These are phyloP conservation scores for Pogonocichla stellata DNA, from an alignment of 2,113 vertebrate genomes.

Conservation along the genomic window DNA sequence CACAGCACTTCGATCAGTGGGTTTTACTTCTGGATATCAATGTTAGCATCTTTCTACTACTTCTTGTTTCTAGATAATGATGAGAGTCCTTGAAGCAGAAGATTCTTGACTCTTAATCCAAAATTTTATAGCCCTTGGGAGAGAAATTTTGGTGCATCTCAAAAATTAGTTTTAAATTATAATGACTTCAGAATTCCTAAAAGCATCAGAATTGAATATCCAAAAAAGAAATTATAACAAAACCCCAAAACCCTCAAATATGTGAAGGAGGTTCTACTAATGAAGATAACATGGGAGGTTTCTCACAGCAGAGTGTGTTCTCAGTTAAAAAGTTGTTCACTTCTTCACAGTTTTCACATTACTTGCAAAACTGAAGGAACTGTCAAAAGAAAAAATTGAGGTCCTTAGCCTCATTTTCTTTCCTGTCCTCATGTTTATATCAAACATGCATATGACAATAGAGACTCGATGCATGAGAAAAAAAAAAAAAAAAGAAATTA, in stretches of 20 bases:
- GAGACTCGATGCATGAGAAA: neutral
- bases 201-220: neutral
- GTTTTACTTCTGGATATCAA: neutral
- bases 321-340: neutral
- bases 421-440: neutral
- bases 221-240: neutral
- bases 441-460: neutral
- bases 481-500: neutral
- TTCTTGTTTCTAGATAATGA: neutral
- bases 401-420: neutral
- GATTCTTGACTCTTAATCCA: neutral
- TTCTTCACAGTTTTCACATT: neutral
- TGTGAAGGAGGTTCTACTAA: neutral
- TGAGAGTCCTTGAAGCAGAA: neutral
- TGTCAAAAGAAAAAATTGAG: neutral
- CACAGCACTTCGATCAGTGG: neutral
- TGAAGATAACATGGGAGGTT: neutral
- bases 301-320: neutral
- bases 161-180: neutral
- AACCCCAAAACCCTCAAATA: neutral
- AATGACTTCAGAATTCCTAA: neutral
- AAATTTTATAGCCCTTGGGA: neutral
- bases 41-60: neutral
- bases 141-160: neutral
- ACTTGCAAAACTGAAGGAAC: neutral